Conservation (phyloP, 2,797 vertebrate species). For the Alcedo quadribrachys region DNA sequence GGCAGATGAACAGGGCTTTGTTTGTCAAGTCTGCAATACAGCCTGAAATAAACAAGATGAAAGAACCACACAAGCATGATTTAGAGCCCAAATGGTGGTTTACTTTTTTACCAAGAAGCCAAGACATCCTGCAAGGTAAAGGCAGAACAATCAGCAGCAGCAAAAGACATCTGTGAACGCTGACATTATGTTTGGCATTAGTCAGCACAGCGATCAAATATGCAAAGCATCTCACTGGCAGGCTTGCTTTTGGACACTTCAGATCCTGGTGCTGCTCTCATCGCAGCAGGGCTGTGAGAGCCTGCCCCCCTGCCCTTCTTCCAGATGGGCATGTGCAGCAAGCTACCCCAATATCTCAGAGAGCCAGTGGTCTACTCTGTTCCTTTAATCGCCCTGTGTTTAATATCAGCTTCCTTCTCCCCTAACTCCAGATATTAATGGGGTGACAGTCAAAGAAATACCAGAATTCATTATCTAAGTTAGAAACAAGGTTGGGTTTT, state of each 20-base stretch:
- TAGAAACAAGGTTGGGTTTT: background rate
- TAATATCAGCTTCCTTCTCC: background rate
- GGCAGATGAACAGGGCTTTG: background rate
- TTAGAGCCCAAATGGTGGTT: background rate
- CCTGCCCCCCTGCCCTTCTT: background rate
- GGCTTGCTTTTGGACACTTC: conserved; percentile 1
- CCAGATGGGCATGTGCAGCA: background rate
- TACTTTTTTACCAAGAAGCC: background rate
- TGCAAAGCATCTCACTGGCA: background rate
- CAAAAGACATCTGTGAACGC: background rate
- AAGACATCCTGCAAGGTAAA: background rate
- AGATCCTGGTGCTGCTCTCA: background rate
- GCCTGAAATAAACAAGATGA: background rate
- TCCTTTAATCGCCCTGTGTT: background rate
- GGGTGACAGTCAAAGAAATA: background rate
- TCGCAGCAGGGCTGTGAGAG: background rate
- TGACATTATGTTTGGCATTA: conserved; percentile 24
- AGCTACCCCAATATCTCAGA: background rate
- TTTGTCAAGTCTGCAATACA: background rate
- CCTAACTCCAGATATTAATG: background rate
- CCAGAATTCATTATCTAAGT: background rate
- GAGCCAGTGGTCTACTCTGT: background rate
- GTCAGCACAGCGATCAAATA: conserved; percentile 49
- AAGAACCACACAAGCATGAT: background rate
- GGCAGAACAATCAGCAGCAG: background rate